Base-by-base conservation (phyloP, 2,113 vertebrate genomes). In the Syngnathus scovelli region DNA sequence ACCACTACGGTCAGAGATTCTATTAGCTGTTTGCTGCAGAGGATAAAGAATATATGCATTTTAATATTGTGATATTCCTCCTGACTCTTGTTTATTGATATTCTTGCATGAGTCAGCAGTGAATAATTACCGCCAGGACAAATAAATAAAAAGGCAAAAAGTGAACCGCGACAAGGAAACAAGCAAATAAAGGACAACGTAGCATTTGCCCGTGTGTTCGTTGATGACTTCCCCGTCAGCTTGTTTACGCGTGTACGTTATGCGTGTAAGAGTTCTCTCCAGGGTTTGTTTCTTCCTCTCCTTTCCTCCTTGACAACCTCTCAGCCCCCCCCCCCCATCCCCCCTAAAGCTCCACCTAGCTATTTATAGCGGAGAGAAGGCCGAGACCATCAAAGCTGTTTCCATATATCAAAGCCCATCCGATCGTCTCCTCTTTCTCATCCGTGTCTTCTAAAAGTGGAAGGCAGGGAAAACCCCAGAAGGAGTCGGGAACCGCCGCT, bases 321-420 rank as follows among this genome's bases (percentile, higher is more conserved):
- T 43, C 9, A 62, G 4, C 8, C 39, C n/a, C 70, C 27, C 27
- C n/a, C n/a, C 23, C 21, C 33, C 33, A 7, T 1, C 18, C 13
- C 61, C 71, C 80, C 86, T 66, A 61, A 77, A 87, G 87, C 82
- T 80, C 80, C 72, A 78, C 76, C 76, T 67, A 16, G 75, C 86
- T 89, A 87, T 90, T 89, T 89, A 88, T 87, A 91, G 86, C 44
- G 77, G 81, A 69, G 77, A 81, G 81, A 77, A 70, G 78, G 64
- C 77, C 63, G 78, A 85, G 82, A 83, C 85, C 83, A 91, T 92
- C 89, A 90, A 90, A 90, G 87, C 83, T 71, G 79, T 67, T 85
- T 81, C 76, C 68, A 79, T 83, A 82, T 85, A 91, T 90, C 85
- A 91, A 89, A 91, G 87, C 73, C 63, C 46, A 83, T 78, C 75